Evolutionary conservation across 2,113 vertebrate species (phyloP), one percentile per base, ranked within the genome.

Genomic region (Galeopterus variegatus): DNA sequence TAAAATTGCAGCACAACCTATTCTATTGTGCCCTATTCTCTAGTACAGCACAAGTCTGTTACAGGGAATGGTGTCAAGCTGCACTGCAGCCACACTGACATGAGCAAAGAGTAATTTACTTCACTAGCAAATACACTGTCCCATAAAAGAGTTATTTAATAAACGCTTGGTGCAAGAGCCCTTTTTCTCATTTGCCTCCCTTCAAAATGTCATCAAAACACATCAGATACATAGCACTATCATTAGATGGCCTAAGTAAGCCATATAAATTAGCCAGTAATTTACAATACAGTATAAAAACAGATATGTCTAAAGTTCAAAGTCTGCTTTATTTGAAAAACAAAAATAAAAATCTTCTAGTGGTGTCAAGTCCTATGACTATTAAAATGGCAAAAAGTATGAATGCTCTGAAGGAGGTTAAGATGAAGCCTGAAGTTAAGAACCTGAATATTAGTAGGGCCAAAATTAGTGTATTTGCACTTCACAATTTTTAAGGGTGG

Each of bases 171-270:
- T 26, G 21, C 26, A 67, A 79, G 26, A 82, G 60, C 21, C 15
- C 64, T 81, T 77, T 93, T 93, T 90, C 76, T 96, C 91, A 83
- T 45, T 72, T 93, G n/a, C 33, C 33, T 77, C 93, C 54, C 80
- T 79, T 88, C 62, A 82, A 96, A 93, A 88, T 60, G 64, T 80
- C 77, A 94, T 72, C 90, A 86, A 81, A 75, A 82, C 21, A 58
- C 8, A 92, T 48, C 67, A 94, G 28, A 92, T 52, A 94, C 8
- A 8, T 13, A 76, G 88, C 62, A n/a, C 19, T 79, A 72, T 23
- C 72, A 96, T 58, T 65, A 80, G 21, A 72, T n/a, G 9, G 15
- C 19, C 60, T 56, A 4, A 14, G 62, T 14, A 36, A 1, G 19
- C 17, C 72, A 85, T 1, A 94, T 81, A 91, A 94, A 60, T 65